Evolutionary conservation across 2,888 invertebrate species (phyloP), one percentile per base, ranked within the genome.

Genomic region (Lasioglossum zephyrum): DNA sequence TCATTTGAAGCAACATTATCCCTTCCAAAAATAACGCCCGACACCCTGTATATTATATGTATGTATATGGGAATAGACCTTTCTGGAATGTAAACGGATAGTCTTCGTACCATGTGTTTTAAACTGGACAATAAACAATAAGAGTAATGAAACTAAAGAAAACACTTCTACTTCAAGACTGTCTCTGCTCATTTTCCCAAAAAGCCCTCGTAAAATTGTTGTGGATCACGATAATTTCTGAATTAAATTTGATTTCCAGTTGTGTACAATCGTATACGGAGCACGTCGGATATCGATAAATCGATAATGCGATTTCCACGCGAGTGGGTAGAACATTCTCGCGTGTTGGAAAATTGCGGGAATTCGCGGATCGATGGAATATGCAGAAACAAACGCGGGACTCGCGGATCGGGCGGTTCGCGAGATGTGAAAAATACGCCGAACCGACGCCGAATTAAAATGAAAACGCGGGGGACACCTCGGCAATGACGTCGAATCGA

Each of bases 381-480:
- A 63, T 72, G 60, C 75, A 18, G 60, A 49, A 75, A 63, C 49
- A 36, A 73, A 44, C 41, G 47, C 31, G 75, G 1, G 3, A 22
- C 39, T 2, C 18, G 11, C 41, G 2, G 31, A 76, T 76, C 26
- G 69, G 49, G 8, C 53, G 36, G 57, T 63, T 60, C 39, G 36
- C n/a, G 36, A 5, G 11, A 60, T 13, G 13, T 77, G 83, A 82
- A 76, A 82, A 66, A 81, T 82, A 22, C 49, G 53, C 13, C 8
- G 63, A 44, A 49, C 60, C 49, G n/a, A 18, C 11, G 41, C 22
- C 49, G 76, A 77, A 82, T 83, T 83, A 73, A 82, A 83, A 73
- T 63, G 44, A 39, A 66, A 73, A 77, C 63, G 76, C 72, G 6
- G 26, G 44, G 44, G 44, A 73, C 76, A 73, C 36, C 76, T 81